Evolutionary conservation across 2,888 invertebrate genomes (phyloP).

Genomic region (Protula sp.): DNA sequence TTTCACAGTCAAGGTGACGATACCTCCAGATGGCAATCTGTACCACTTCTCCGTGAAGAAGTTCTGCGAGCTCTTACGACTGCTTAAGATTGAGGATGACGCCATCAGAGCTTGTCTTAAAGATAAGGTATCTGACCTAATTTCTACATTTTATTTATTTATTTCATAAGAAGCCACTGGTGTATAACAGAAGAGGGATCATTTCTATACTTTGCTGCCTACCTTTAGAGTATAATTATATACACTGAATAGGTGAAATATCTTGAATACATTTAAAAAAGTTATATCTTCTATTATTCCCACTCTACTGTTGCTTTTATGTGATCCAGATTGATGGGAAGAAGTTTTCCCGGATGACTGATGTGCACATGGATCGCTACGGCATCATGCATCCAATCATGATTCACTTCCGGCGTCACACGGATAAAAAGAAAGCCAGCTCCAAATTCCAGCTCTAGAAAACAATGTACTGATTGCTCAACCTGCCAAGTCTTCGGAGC

Average conservation of each 20-base stretch:
- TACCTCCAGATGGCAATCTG: slow-evolving; percentile 44
- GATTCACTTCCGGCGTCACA: slow-evolving; percentile 19
- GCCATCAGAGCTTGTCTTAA: slow-evolving; percentile 12
- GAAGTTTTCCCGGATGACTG: slow-evolving; percentile 40
- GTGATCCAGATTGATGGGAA: slow-evolving; percentile 41
- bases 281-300: no score
- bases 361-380: slow-evolving; percentile 38
- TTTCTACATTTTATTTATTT: background rate
- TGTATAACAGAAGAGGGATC: slow-evolving; percentile 27
- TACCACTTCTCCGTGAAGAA: slow-evolving; percentile 38
- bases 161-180: slow-evolving; percentile 28
- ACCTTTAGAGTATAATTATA: no score
- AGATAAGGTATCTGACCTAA: slow-evolving; percentile 18
- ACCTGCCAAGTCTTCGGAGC: no score
- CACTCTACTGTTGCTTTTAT: no score
- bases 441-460: background rate
- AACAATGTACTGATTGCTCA: no score
- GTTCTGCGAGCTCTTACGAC: slow-evolving; percentile 40
- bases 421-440: slow-evolving; percentile 9
- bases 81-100: slow-evolving; percentile 35
- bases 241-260: no score
- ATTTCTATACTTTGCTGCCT: no score
- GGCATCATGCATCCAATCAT: slow-evolving; percentile 39
- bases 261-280: no score
- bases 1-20: slow-evolving; percentile 33